Evolutionary conservation across 2,888 invertebrate species (phyloP).

Genomic region (Deroplatys truncata): DNA sequence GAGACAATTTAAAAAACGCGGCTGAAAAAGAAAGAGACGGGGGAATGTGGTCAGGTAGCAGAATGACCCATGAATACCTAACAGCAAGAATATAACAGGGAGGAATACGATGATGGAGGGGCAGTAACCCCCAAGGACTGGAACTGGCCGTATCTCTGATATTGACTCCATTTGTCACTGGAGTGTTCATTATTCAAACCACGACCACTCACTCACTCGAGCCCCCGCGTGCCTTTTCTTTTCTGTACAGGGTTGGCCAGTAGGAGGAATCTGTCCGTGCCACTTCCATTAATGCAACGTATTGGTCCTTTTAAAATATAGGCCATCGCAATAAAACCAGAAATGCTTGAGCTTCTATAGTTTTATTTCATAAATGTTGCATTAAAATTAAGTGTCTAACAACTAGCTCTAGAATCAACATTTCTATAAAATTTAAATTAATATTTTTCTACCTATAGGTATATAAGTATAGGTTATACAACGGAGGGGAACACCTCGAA

Average conservation of each 20-base stretch:
- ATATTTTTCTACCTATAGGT: too few relatives aligned
- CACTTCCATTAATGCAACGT: too few relatives aligned
- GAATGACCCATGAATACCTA: conserved; percentile 14
- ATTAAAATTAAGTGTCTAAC: too few relatives aligned
- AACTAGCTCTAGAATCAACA: too few relatives aligned
- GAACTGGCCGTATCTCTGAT: not conserved
- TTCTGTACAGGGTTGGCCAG: not conserved
- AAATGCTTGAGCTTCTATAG: too few relatives aligned
- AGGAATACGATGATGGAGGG: conserved; percentile 2
- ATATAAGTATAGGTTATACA: too few relatives aligned
- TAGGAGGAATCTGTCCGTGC: not conserved
- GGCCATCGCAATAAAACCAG: too few relatives aligned
- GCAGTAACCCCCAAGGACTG: not conserved
- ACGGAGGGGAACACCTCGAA: too few relatives aligned
- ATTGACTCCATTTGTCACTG: conserved; percentile 25
- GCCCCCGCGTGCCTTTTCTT: not conserved
- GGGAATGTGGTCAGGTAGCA: not conserved
- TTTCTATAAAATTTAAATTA: too few relatives aligned
- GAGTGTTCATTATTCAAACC: conserved; percentile 20
- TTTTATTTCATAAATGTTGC: too few relatives aligned
- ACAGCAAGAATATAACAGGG: not conserved
- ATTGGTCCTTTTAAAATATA: too few relatives aligned
- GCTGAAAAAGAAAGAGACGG: not conserved
- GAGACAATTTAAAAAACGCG: conserved; percentile 1
- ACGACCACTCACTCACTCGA: conserved; percentile 6